Conservation (phyloP, 2,888 invertebrate species). For the Leptopilina myrica region DNA sequence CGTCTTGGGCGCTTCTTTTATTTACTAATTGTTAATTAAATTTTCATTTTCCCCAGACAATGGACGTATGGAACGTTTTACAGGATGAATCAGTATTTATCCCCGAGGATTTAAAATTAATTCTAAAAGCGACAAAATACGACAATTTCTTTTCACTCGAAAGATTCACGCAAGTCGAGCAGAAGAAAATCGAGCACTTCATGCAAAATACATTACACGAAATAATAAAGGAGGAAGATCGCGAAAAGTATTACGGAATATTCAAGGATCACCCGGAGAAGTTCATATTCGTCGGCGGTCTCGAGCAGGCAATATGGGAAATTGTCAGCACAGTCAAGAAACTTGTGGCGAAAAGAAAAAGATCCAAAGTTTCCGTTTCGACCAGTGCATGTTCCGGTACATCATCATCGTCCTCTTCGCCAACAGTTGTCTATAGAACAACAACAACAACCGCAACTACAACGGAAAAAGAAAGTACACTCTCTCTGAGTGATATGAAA, state of each 20-base stretch:
- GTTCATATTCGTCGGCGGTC: slow-evolving; percentile 9
- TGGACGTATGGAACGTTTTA: neutral
- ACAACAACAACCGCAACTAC: neutral
- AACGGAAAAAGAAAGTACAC: neutral
- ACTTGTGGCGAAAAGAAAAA: neutral
- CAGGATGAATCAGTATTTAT: neutral
- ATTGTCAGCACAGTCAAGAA: neutral
- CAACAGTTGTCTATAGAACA: no score
- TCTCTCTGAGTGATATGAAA: neutral
- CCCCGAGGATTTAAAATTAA: neutral
- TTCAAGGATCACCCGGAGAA: slow-evolving; percentile 9
- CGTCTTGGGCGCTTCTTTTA: no score
- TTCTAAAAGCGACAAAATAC: slow-evolving; percentile 18
- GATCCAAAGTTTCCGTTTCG: neutral
- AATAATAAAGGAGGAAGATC: neutral
- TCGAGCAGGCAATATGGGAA: neutral
- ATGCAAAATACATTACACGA: neutral
- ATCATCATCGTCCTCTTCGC: neutral
- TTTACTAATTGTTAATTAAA: no score
- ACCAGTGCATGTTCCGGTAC: neutral
- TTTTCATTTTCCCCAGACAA: neutral
- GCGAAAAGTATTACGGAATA: slow-evolving; percentile 16
- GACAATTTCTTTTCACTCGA: neutral
- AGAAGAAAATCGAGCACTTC: slow-evolving; percentile 8
- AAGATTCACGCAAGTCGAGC: neutral